Evolutionary conservation across 2,888 invertebrate genomes (phyloP), one percentile per base, ranked within the genome.

Genomic region (Portevinia maculata): DNA sequence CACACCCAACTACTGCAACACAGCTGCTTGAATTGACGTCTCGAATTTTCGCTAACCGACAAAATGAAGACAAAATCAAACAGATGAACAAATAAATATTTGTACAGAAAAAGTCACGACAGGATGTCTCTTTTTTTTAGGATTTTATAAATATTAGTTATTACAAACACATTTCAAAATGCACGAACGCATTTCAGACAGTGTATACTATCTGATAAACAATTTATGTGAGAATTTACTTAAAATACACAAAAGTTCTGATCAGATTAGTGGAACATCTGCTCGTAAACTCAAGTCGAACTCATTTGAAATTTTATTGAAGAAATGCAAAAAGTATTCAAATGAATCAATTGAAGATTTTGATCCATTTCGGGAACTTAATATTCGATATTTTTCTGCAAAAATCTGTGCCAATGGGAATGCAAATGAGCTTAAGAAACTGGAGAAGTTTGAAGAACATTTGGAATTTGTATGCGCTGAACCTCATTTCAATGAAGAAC

Each of bases 181-280:
- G 87, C 65, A 84, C 44, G 85, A 86, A 21, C 52, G 64, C 2
- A 85, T 85, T 48, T 84, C 86, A 4, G 86, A 86, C 32, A 88
- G 88, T 85, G 87, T 88, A n/a, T 86, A 87, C 79, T 85, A 84
- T 73, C 84, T 88, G 32, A 85, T 88, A 53, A 86, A 73, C 8
- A 83, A 86, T 28, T 65, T 88, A 17, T 88, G 88, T 65, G 84
- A 86, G 21, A 70, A 76, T 21, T 57, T 88, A 28, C 75, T 84
- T 0, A 84, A 74, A 28, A 84, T 86, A 52, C 24, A 46, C 17
- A 73, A 52, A 9, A 75, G 75, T 30, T 70, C 62, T 17, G 65
- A 53, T 41, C 34, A 13, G 6, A 75, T 75, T n/a, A 81, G 30
- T 30, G 64, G 71, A 64, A 84, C 86, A 87, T 84, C 85, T 86